phyloP scores from a whole-genome alignment of 2,797 vertebrate genomes.

The Remorina albescens region DNA sequence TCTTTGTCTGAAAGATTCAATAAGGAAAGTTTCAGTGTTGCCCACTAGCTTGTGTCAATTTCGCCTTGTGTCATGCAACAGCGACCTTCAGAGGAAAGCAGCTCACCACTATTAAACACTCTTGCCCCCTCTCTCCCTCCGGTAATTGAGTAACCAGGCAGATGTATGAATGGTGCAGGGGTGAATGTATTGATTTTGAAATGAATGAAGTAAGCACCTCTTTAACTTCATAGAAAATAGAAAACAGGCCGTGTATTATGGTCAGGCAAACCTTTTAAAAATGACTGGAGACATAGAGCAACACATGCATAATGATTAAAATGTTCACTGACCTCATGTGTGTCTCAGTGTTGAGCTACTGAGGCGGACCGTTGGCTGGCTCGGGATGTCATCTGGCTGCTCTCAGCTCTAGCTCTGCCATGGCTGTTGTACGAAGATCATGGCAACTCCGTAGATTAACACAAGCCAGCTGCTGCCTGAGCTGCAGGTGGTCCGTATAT shows the following conservation, averaged over 20 bases:
- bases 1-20: conserved; percentile 66
- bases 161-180: conserved; percentile 56
- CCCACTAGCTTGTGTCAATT: conserved; percentile 65
- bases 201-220: conserved; percentile 40
- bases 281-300: conserved; percentile 8
- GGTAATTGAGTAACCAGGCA: conserved; percentile 58
- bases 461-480: conserved; percentile 74
- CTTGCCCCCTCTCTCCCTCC: conserved; percentile 33
- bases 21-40: conserved; percentile 63
- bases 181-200: conserved; percentile 62
- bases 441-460: conserved; percentile 59
- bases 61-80: conserved; percentile 71
- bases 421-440: conserved; percentile 55
- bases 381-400: conserved; percentile 58
- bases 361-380: conserved; percentile 26
- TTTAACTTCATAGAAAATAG: conserved; percentile 43
- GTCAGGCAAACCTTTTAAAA: conserved; percentile 11
- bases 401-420: conserved; percentile 51
- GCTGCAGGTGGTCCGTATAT: conserved; percentile 78
- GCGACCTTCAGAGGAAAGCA: conserved; percentile 72
- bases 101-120: conserved; percentile 70
- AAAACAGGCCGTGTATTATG: conserved; percentile 36
- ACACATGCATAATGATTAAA: conserved; percentile 7
- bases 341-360: conserved; percentile 34
- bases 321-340: conserved; percentile 32